A percentile compares a stretch with the other conserved stretches of the same genome.
These are phyloP conservation scores for Selenia dentaria DNA, from an alignment of 2,888 invertebrate genomes.

Conservation along the genomic window DNA sequence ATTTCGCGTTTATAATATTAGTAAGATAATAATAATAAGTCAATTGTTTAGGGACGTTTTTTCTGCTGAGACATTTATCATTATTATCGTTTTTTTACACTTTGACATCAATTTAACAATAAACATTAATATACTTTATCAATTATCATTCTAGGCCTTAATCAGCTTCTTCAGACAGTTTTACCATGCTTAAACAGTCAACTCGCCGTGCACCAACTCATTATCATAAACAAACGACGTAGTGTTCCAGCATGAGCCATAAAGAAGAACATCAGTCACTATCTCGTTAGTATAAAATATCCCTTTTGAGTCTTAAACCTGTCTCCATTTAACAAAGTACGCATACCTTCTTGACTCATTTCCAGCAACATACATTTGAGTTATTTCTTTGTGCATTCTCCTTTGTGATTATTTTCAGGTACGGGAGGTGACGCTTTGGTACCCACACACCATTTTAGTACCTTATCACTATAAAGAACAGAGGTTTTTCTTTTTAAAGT, in stretches of 20 bases:
- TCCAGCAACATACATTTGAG: slow-evolving; percentile 35
- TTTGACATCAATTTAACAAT: no score
- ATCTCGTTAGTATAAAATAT: slow-evolving; percentile 19
- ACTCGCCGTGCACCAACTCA: no score
- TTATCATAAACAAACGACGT: no score
- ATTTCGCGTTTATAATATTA: no score
- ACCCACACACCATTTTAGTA: background rate
- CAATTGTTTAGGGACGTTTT: no score
- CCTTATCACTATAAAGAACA: background rate
- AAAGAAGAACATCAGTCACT: slow-evolving; percentile 15
- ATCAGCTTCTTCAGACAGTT: no score
- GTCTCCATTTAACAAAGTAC: slow-evolving; percentile 24
- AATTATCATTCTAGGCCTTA: no score
- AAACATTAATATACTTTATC: no score
- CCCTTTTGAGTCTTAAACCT: slow-evolving; percentile 16
- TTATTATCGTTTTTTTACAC: no score
- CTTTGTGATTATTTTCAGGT: slow-evolving; percentile 66
- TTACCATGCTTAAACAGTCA: no score
- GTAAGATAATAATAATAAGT: no score
- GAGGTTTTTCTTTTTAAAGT: background rate
- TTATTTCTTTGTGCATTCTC: slow-evolving; percentile 55
- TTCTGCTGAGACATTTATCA: no score
- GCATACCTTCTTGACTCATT: slow-evolving; percentile 44
- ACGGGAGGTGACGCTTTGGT: slow-evolving; percentile 25
- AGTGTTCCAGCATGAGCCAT: background rate